A percentile compares a stretch with the other conserved stretches of the same genome.
Conservation (phyloP, 2,797 vertebrate genomes). For the Scleropages formosus region DNA sequence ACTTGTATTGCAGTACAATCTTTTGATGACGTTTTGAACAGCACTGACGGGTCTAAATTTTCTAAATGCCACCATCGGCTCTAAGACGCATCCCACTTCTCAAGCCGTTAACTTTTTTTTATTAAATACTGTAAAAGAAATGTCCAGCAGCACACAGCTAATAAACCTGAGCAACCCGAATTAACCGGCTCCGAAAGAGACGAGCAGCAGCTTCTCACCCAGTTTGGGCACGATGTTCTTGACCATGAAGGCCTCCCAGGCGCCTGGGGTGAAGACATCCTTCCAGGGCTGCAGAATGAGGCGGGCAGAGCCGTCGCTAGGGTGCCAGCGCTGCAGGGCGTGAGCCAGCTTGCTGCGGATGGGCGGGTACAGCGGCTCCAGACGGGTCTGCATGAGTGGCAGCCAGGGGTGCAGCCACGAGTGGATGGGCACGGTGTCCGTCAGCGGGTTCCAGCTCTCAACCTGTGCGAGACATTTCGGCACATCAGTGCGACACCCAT, state of each 20-base stretch:
- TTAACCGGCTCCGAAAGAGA: too few relatives aligned
- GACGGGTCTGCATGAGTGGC: constrained; percentile 83
- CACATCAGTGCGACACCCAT: background rate
- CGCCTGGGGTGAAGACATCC: constrained; percentile 90
- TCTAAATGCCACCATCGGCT: too few relatives aligned
- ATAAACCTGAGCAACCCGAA: too few relatives aligned
- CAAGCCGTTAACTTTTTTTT: too few relatives aligned
- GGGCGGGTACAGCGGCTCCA: constrained; percentile 90
- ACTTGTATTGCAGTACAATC: too few relatives aligned
- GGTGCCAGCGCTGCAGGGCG: constrained; percentile 95
- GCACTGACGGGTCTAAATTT: too few relatives aligned
- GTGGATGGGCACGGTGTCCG: constrained; percentile 95
- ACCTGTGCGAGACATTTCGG: constrained; percentile 65
- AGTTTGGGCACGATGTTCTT: constrained; percentile 97
- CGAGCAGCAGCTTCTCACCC: constrained; percentile 65
- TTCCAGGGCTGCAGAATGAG: constrained; percentile 98
- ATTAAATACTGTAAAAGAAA: too few relatives aligned
- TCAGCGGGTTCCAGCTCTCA: constrained; percentile 94
- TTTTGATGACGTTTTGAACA: too few relatives aligned
- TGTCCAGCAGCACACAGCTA: too few relatives aligned
- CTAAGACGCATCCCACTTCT: too few relatives aligned
- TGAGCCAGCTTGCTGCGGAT: constrained; percentile 92
- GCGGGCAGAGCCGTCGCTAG: constrained; percentile 90
- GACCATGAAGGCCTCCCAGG: constrained; percentile 98
- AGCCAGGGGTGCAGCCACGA: constrained; percentile 98